A percentile compares a stretch with the other conserved stretches of the same genome.
Conservation (phyloP, 2,888 invertebrate species). For the Caenorhabditis sp. region DNA sequence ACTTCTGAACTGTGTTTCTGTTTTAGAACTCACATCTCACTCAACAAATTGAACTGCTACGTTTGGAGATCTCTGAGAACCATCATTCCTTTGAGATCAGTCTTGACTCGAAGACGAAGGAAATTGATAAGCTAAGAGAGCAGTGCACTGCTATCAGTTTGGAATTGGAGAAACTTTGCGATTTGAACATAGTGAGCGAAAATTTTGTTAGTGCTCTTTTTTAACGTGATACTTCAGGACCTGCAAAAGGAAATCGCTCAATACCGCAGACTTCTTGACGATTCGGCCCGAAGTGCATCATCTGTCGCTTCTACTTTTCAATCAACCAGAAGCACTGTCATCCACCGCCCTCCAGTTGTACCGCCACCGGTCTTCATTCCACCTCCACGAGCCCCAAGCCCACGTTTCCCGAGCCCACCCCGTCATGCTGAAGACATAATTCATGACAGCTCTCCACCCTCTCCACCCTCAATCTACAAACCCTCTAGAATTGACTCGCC, state of each 20-base stretch:
- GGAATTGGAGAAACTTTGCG: conserved; percentile 50
- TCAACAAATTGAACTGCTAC: conserved; percentile 42
- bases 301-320: neutral
- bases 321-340: neutral
- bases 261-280: conserved; percentile 38
- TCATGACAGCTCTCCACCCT: too few species aligned
- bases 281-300: neutral
- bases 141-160: conserved; percentile 45
- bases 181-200: conserved; percentile 40
- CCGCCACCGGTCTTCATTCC: too few species aligned
- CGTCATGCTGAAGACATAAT: too few species aligned
- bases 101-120: conserved; percentile 22
- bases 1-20: neutral
- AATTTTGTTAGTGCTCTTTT: neutral
- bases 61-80: conserved; percentile 33
- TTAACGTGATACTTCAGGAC: conserved; percentile 13
- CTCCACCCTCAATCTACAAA: too few species aligned
- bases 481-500: too few species aligned
- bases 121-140: conserved; percentile 38
- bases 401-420: too few species aligned
- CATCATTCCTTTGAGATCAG: conserved; percentile 35
- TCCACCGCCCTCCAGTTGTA: too few species aligned
- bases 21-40: conserved; percentile 33
- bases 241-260: conserved; percentile 36
- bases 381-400: too few species aligned